phyloP scores from a whole-genome alignment of 2,113 vertebrate genomes.

The Nymphicus hollandicus region DNA sequence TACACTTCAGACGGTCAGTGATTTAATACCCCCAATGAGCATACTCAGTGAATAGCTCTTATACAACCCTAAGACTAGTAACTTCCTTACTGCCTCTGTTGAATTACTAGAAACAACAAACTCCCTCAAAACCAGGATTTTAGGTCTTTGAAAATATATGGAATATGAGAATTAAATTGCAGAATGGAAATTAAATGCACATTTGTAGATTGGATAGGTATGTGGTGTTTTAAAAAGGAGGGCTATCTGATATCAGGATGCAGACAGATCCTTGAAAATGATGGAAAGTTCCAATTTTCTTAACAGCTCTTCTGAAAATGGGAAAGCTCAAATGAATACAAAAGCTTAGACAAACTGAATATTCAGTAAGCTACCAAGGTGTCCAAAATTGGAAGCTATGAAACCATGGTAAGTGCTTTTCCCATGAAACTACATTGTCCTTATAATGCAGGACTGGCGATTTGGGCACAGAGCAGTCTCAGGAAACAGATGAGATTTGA shows the following conservation, averaged over 20 bases:
- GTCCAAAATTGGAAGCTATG: not conserved
- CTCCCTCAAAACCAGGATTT: slow-evolving; percentile 21
- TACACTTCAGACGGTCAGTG: slow-evolving; percentile 3
- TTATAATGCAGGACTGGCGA: not conserved
- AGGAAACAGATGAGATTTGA: not conserved
- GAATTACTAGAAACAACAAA: slow-evolving; percentile 39
- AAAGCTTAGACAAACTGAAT: slow-evolving; percentile 36
- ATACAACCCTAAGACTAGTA: not conserved
- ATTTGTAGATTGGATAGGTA: not conserved
- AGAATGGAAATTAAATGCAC: not conserved
- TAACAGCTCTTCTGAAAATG: slow-evolving; percentile 49
- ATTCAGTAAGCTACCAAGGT: slow-evolving; percentile 39
- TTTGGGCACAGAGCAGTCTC: not conserved
- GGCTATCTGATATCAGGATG: not conserved
- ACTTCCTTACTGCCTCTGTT: slow-evolving; percentile 37
- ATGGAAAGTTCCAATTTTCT: slow-evolving; percentile 19
- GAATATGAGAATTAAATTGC: slow-evolving; percentile 29
- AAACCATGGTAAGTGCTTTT: not conserved
- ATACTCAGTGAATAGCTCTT: not conserved
- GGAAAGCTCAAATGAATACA: slow-evolving; percentile 38
- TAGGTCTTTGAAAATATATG: slow-evolving; percentile 5
- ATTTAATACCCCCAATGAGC: slow-evolving; percentile 18
- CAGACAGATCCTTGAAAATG: slow-evolving; percentile 4
- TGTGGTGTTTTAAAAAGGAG: not conserved
- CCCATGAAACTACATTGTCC: not conserved